Evolutionary conservation across 2,888 invertebrate genomes (phyloP).

Genomic region (Eupithecia vulgata): DNA sequence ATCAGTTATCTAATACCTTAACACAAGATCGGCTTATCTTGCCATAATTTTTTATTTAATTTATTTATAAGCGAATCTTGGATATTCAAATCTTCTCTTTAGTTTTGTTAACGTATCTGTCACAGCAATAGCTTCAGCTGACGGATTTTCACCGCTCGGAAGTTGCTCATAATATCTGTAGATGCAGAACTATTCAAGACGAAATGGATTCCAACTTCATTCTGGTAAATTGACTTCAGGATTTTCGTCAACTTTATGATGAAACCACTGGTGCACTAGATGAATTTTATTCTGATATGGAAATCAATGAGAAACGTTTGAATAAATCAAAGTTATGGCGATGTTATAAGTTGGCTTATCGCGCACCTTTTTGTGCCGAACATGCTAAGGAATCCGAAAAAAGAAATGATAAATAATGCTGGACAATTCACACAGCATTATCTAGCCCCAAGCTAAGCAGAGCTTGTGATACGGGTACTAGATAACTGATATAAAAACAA

Average conservation of each 20-base stretch:
- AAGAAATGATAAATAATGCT: no score
- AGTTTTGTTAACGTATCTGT: not conserved
- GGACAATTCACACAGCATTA: no score
- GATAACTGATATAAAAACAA: no score
- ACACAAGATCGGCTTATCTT: no score
- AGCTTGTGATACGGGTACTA: no score
- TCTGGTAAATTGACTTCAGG: slow-evolving; percentile 9
- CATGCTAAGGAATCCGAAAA: not conserved
- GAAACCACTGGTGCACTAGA: not conserved
- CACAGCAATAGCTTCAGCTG: not conserved
- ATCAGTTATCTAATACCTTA: no score
- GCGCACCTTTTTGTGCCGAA: not conserved
- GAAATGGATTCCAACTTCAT: slow-evolving; percentile 14
- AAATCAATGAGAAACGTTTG: not conserved
- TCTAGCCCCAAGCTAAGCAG: no score
- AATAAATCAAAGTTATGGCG: not conserved
- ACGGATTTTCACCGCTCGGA: not conserved
- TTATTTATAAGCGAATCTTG: not conserved
- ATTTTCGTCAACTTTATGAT: not conserved
- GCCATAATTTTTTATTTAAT: no score
- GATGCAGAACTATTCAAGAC: slow-evolving; percentile 8
- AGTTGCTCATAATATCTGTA: not conserved
- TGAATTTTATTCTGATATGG: not conserved
- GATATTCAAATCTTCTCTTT: not conserved
- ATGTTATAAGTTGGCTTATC: no score